Percentiles rank a stretch among this genome's conserved stretches.
phyloP scores from a whole-genome alignment of 30 jellyfish, hydroid and myxozoan genomes.

The Morbakka virulenta region DNA sequence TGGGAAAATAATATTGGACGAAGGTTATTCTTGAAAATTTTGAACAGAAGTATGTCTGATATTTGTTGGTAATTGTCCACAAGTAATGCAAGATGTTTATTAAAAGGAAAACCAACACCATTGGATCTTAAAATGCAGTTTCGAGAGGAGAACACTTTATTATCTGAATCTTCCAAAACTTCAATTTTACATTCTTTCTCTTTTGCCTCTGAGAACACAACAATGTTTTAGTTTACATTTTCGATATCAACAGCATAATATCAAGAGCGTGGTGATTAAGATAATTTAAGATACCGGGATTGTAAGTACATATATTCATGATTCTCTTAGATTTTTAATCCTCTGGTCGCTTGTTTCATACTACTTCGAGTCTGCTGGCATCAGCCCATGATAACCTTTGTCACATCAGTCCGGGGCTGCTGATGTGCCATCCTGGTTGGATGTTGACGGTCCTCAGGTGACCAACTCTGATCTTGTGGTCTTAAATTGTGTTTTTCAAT shows the following conservation, averaged over 20 bases:
- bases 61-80: background rate
- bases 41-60: too few species aligned
- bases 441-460: too few species aligned
- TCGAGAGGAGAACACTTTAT: background rate
- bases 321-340: background rate
- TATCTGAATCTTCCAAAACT: background rate
- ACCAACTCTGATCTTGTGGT: too few species aligned
- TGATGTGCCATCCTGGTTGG: too few species aligned
- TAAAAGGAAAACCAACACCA: slow-evolving; percentile 10
- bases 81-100: background rate
- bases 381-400: too few species aligned
- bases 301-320: background rate
- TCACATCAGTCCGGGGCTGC: too few species aligned
- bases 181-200: slow-evolving; percentile 6
- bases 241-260: slow-evolving; percentile 9
- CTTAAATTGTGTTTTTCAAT: too few species aligned
- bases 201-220: slow-evolving; percentile 21
- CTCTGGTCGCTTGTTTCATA: background rate
- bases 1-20: too few species aligned
- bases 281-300: background rate
- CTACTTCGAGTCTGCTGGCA: too few species aligned
- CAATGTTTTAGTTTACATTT: background rate
- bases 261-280: background rate
- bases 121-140: slow-evolving; percentile 3
- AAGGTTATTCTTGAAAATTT: too few species aligned